Evolutionary conservation across 2,797 vertebrate genomes (phyloP).

Genomic region (Enoplosus armatus): DNA sequence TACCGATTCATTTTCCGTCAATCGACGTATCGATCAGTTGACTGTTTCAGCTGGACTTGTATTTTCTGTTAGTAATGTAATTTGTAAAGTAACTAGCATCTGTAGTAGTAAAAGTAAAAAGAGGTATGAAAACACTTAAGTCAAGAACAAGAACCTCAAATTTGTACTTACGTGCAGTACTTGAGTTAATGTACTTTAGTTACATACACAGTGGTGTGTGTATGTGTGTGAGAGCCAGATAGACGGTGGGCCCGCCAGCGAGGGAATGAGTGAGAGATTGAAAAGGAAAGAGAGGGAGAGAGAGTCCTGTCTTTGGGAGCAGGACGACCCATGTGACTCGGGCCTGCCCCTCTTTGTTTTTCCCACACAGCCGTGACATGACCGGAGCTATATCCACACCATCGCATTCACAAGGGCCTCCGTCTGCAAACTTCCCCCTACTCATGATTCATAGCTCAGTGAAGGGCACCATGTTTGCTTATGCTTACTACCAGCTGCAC

Average conservation of each 20-base stretch:
- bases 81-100: neutral
- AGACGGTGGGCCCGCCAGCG: conserved; percentile 23
- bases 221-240: neutral
- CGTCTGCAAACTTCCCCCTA: conserved; percentile 71
- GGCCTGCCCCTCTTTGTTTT: conserved; percentile 84
- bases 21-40: neutral
- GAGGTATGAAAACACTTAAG: neutral
- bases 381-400: conserved; percentile 78
- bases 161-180: neutral
- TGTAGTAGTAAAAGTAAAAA: neutral
- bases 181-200: neutral
- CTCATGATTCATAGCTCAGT: conserved; percentile 78
- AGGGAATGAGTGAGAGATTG: conserved; percentile 49
- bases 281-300: conserved; percentile 37
- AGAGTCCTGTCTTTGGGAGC: conserved; percentile 79
- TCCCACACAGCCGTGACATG: conserved; percentile 87
- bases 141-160: neutral
- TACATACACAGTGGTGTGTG: neutral
- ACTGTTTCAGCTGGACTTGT: neutral
- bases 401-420: conserved; percentile 70
- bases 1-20: neutral
- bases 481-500: conserved; percentile 72
- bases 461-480: conserved; percentile 75
- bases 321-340: conserved; percentile 83
- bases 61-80: too few relatives aligned